phyloP scores from a whole-genome alignment of 2,888 invertebrate genomes.

The Plemyria rubiginata region DNA sequence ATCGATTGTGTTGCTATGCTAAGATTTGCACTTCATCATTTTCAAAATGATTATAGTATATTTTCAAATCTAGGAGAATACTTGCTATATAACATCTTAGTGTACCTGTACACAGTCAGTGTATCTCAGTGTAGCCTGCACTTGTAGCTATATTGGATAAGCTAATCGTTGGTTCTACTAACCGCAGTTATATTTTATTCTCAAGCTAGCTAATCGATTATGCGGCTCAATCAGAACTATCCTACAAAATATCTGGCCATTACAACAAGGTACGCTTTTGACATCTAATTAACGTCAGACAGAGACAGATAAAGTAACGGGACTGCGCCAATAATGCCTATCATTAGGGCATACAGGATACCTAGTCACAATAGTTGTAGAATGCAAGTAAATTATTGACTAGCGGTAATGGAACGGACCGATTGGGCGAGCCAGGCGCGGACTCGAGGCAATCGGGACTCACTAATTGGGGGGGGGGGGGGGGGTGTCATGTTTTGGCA shows the following conservation, averaged over 20 bases:
- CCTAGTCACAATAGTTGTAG: constrained; percentile 46
- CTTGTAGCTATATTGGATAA: background rate
- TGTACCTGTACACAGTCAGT: no score
- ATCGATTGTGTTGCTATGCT: no score
- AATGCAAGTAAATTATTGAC: constrained; percentile 46
- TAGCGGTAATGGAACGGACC: constrained; percentile 38
- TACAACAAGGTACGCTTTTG: constrained; percentile 33
- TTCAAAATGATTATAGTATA: no score
- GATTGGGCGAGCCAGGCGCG: constrained; percentile 31
- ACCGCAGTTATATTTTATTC: background rate
- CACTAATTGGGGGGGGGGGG: constrained; percentile 12
- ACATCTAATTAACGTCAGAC: constrained; percentile 42
- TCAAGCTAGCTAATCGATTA: constrained; percentile 16
- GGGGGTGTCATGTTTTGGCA: background rate
- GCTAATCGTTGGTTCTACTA: background rate
- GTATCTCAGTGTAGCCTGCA: background rate
- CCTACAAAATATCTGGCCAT: constrained; percentile 23
- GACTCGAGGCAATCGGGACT: constrained; percentile 1
- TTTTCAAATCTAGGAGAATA: no score
- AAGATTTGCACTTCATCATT: no score
- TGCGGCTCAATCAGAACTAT: constrained; percentile 16
- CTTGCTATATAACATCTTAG: no score
- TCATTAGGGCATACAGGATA: constrained; percentile 34
- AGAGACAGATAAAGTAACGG: constrained; percentile 33
- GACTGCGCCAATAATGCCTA: constrained; percentile 24